phyloP scores from a whole-genome alignment of 2,888 invertebrate genomes.

The Lottia scabra region DNA sequence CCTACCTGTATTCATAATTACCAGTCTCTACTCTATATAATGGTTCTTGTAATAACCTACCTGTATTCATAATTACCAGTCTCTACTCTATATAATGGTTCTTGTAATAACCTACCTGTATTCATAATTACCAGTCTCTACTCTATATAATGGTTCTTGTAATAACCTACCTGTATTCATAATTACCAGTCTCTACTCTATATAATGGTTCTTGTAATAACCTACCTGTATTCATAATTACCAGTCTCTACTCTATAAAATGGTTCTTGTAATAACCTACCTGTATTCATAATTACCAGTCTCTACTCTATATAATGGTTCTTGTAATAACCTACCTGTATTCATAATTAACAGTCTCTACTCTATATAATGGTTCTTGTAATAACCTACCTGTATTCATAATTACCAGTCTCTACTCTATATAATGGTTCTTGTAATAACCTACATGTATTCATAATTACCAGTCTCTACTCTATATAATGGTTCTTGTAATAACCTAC shows the following conservation, averaged over 20 bases:
- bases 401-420: conserved; percentile 99
- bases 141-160: conserved; percentile 95
- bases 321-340: conserved; percentile 78
- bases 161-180: conserved; percentile 89
- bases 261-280: conserved; percentile 88
- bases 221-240: conserved; percentile 94
- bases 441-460: conserved; percentile 94
- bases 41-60: conserved; percentile 88
- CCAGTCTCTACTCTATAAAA: conserved; percentile 98
- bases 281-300: conserved; percentile 99
- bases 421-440: no score
- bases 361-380: conserved; percentile 95
- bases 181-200: conserved; percentile 99
- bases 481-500: conserved; percentile 88
- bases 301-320: no score
- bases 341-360: conserved; percentile 99
- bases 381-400: conserved; percentile 89
- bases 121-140: conserved; percentile 99
- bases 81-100: no score
- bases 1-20: conserved; percentile 94
- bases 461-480: conserved; percentile 98
- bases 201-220: no score
- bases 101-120: conserved; percentile 78
- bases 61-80: conserved; percentile 99
- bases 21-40: conserved; percentile 98